Base-by-base conservation (phyloP, 2,888 invertebrate species). In the Cantharis rufa region DNA sequence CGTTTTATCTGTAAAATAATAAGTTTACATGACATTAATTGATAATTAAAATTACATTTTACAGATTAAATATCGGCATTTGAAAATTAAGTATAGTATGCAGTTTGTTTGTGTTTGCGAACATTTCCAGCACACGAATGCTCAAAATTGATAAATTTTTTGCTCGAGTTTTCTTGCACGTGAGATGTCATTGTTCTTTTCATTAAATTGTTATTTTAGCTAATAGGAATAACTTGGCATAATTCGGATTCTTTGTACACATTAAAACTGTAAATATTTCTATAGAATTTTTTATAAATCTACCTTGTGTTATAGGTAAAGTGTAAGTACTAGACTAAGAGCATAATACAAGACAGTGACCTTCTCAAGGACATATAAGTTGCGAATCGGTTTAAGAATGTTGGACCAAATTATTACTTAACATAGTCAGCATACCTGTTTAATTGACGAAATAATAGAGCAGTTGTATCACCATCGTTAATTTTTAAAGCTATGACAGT, bases 331-430 rank as follows among this genome's bases (percentile, higher is more conserved):
- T 48, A 48, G 48, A 48, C 48, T 48, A 48, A 48, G 32, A 32
- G 48, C 48, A n/a, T 48, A 48, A 66, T 66, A 85, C 86, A 85
- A 85, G 86, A 84, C 86, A 87, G 86, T 86, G 86, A 87, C 86
- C 87, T 87, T 87, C 86, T 86, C 86, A 87, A 87, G 87, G 87
- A 85, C 86, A 86, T 84, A 72, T 72, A 80, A 80, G 80, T 80
- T 80, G 82, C 82, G 79, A 81, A 77, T 77, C 80, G 71, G 69
- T 71, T 69, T 80, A 76, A 72, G 69, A 79, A 76, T 79, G 77
- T 74, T 80, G 80, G 81, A 81, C 81, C 81, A 79, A 76, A 79
- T 77, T 79, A 79, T 78, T 81, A 74, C 76, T 77, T 70, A 74
- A 78, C 27, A 18, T 69, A 61, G 15, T 69, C 71, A 69, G 72